Evolutionary conservation across 2,797 vertebrate genomes (phyloP).

Genomic region (Cyprinella venusta): DNA sequence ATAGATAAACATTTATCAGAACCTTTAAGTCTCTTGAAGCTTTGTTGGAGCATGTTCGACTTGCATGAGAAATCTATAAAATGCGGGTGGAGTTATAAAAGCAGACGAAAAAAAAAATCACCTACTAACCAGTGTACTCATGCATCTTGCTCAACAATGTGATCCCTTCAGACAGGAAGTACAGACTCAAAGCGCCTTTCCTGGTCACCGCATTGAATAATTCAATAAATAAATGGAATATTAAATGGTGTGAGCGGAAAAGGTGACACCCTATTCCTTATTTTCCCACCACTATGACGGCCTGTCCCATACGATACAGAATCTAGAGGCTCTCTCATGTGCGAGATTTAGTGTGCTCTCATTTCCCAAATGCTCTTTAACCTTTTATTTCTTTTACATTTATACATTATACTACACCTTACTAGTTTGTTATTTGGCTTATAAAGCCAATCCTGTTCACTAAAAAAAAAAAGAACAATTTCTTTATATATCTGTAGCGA

Average conservation of each 20-base stretch:
- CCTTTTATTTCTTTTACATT: neutral
- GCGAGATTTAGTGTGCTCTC: neutral
- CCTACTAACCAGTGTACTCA: conserved; percentile 52
- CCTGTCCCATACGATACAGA: neutral
- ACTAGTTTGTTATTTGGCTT: neutral
- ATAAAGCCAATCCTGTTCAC: neutral
- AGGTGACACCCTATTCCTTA: conserved; percentile 50
- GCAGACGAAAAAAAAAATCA: conserved; percentile 48
- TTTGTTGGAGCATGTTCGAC: conserved; percentile 23
- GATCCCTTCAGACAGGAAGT: conserved; percentile 73
- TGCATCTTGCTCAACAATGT: conserved; percentile 69
- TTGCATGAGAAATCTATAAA: conserved; percentile 25
- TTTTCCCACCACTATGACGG: conserved; percentile 71
- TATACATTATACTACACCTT: neutral
- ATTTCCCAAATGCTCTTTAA: neutral
- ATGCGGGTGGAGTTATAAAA: conserved; percentile 40
- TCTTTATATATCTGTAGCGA: neutral
- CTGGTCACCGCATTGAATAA: conserved; percentile 74
- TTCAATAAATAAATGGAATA: conserved; percentile 81
- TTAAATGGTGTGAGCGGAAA: conserved; percentile 82
- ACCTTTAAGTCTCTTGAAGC: conserved; percentile 5
- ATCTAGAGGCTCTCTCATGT: neutral
- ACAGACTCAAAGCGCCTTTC: conserved; percentile 75
- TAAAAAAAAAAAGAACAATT: neutral
- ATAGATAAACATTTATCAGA: neutral